Evolutionary conservation across 2,888 invertebrate genomes (phyloP), one percentile per base, ranked within the genome.

Genomic region (Agrotis clavis): DNA sequence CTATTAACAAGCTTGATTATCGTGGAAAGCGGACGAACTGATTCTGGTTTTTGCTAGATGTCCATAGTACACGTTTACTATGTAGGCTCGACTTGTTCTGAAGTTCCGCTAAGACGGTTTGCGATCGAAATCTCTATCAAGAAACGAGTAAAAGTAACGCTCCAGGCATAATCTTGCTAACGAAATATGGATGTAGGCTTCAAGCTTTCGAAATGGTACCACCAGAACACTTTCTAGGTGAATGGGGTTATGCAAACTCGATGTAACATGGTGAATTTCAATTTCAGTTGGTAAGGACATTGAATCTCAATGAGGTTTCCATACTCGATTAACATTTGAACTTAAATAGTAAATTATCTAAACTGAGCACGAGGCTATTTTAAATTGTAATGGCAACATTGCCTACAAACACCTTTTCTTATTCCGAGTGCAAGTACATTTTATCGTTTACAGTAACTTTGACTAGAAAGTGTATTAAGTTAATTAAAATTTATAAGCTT

Each of bases 151-250:
- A 94, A 95, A 95, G 94, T 94, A 90, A 90, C 78, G 93, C 94
- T 94, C 91, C 92, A 92, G 94, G 95, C 94, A 87, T 86, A 89
- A 87, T 92, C 91, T 91, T 89, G 89, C 89, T 88, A 89, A 91
- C 93, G 90, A 93, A 94, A 94, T 93, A 92, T 94, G 92, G 94
- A 94, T 92, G 94, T 94, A 89, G 94, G 92, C 87, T 86, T 77
- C 88, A 94, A 86, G 96, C 96, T 96, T 96, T 95, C 95, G 91
- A 94, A 94, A 91, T 90, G 83, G 82, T 87, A 82, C 87, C 84
- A 85, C 75, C 90, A 91, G 94, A 93, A 92, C 92, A 94, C 96
- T 96, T 96, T 96, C 96, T 95, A 96, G 92, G 93, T 92, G 92
- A 93, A 92, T 90, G 91, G 74, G 86, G 83, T 79, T 95, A 95